Base-by-base conservation (phyloP, 2,113 vertebrate species). In the Neomonachus schauinslandi region DNA sequence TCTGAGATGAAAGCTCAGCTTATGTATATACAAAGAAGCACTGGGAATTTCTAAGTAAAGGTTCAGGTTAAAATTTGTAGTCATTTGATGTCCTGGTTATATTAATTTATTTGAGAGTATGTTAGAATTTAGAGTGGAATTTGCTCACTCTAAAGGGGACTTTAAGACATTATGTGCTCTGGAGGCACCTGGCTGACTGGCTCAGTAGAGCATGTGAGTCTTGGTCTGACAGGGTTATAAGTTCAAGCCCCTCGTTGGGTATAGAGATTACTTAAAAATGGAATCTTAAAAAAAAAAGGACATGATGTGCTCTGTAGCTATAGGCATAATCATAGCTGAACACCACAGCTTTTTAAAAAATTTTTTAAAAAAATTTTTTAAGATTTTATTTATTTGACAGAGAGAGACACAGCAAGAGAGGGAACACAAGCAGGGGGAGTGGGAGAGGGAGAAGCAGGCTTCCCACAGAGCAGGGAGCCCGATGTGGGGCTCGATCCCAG, bases 101-200 rank as follows among this genome's bases (percentile, higher is more conserved):
- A 89, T 84, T 49, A 10, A 49, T 80, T 96, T 94, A 57, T 33
- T 77, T 94, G 93, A 72, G 31, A 95, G 94, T 82, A 76, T 79
- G 53, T 79, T 85, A 81, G 81, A 85, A 89, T 18, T 19, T 33
- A 49, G 11, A 74, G 0, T 53, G 33, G 2, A 42, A 19, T 71
- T 42, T 11, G 67, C 21, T 31, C 46, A 14, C 28, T 72, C 15
- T 51, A 15, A 51, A 65, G 42, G 59, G 82, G 53, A 13, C 46
- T 31, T 53, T 33, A 63, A 36, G n/a, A 92, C 12, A 2, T 22
- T 51, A 21, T 2, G 22, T 84, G 67, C 39, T 61, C 12, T 42
- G n/a, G 15, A 7, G 42, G 72, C 42, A 49, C 42, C 14, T 77
- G 26, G 14, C 26, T 49, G 26, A 7, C 28, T 77, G 74, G 74